A percentile compares a stretch with the other conserved stretches of the same genome.
Conservation (phyloP, 2,797 vertebrate genomes). For the Onychomys arenicola region DNA sequence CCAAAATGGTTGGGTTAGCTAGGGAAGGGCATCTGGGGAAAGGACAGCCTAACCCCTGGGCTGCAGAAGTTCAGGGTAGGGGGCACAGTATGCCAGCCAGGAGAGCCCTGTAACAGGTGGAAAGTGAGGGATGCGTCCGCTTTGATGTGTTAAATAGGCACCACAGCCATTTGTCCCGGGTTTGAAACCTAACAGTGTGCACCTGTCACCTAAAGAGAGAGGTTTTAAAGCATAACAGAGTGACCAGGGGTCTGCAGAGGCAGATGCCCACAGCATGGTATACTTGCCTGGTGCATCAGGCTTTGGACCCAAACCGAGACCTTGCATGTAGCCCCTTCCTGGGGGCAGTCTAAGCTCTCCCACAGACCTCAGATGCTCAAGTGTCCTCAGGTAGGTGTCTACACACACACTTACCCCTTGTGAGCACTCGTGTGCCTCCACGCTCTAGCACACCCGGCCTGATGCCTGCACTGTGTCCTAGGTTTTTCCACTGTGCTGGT, state of each 20-base stretch:
- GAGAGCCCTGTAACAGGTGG: not conserved
- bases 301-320: no score
- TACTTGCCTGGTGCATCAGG: not conserved
- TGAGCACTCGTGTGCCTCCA: no score
- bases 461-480: not conserved
- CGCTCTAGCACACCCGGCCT: not conserved
- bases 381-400: not conserved
- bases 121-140: not conserved
- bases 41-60: not conserved
- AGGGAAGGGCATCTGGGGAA: not conserved
- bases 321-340: not conserved
- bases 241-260: not conserved
- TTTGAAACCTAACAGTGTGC: not conserved
- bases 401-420: no score
- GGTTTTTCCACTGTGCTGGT: no score
- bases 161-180: not conserved
- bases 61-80: not conserved
- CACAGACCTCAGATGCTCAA: no score
- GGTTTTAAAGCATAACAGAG: no score
- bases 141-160: not conserved
- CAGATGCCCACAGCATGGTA: not conserved
- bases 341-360: no score
- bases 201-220: not conserved
- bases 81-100: not conserved
- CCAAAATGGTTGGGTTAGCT: not conserved